phyloP scores from a whole-genome alignment of 2,797 vertebrate genomes.

The Ambastaia sidthimunki region DNA sequence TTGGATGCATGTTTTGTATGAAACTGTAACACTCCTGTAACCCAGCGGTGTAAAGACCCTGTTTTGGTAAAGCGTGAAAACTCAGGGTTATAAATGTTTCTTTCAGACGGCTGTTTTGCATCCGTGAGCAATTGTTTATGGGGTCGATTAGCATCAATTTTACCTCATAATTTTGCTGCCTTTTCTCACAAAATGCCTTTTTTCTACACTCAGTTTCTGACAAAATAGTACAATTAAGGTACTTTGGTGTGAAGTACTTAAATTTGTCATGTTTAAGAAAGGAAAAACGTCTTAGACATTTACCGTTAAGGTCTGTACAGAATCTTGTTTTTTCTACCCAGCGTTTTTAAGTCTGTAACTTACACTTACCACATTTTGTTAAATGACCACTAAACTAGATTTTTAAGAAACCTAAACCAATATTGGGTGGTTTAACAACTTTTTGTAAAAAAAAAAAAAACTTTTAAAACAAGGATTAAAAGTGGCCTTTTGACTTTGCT shows the following conservation, averaged over 20 bases:
- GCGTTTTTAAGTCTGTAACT: conserved; percentile 8
- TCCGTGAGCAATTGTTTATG: conserved; percentile 3
- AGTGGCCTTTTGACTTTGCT: conserved; percentile 19
- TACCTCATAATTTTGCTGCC: background rate
- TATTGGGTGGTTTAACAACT: background rate
- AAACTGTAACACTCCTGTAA: conserved; percentile 22
- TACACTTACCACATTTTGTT: conserved; percentile 5
- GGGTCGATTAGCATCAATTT: conserved; percentile 7
- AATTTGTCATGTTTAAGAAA: conserved; percentile 42
- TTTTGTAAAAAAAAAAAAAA: too few species aligned
- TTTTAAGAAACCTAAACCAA: background rate
- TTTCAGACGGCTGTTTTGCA: conserved; percentile 5
- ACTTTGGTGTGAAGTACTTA: conserved; percentile 37
- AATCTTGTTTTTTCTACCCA: background rate
- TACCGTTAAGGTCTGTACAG: conserved; percentile 28
- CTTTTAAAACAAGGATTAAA: conserved; percentile 11
- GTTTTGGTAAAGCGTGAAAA: conserved; percentile 23
- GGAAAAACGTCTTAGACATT: conserved; percentile 35
- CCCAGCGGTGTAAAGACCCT: background rate
- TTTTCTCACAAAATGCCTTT: conserved; percentile 15
- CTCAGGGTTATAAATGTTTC: conserved; percentile 53
- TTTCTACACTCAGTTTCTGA: conserved; percentile 30
- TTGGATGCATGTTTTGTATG: background rate
- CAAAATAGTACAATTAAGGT: conserved; percentile 45
- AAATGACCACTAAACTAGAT: background rate